These are phyloP conservation scores for Corvus cornix DNA, from an alignment of 2,113 vertebrate genomes.

Conservation along the genomic window DNA sequence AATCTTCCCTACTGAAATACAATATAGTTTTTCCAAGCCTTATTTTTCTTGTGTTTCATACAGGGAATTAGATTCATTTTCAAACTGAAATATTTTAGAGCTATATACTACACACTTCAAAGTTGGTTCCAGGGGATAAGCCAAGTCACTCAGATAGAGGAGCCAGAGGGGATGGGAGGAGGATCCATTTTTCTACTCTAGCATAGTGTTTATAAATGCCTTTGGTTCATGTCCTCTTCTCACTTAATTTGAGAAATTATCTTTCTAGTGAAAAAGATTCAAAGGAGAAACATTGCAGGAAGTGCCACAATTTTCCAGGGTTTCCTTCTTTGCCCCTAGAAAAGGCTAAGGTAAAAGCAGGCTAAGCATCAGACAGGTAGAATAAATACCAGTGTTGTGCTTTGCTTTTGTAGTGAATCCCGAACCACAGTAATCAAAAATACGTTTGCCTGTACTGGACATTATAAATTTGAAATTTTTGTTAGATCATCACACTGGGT, in stretches of 20 bases:
- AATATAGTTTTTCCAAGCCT: conserved; percentile 1
- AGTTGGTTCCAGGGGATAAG: conserved; percentile 9
- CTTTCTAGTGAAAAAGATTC: neutral
- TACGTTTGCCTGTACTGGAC: neutral
- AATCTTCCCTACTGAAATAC: conserved; percentile 26
- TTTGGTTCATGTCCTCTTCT: neutral
- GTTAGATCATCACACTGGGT: neutral
- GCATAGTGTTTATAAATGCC: neutral
- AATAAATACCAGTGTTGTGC: neutral
- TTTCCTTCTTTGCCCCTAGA: neutral
- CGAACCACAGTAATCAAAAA: neutral
- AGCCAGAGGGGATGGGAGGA: neutral
- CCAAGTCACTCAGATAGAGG: conserved; percentile 7
- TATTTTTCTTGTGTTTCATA: conserved; percentile 15
- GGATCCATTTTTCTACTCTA: conserved; percentile 13
- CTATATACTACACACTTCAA: conserved; percentile 20
- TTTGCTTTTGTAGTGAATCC: neutral
- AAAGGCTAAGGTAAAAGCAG: neutral
- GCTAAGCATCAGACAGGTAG: neutral
- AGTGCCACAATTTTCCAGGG: neutral
- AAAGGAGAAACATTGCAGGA: neutral
- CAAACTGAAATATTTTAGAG: conserved; percentile 50
- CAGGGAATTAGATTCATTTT: conserved; percentile 48
- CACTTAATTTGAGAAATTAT: neutral
- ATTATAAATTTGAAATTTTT: neutral